These are phyloP conservation scores for Gymnocheta viridis DNA, from an alignment of 2,888 invertebrate species.

Conservation along the genomic window DNA sequence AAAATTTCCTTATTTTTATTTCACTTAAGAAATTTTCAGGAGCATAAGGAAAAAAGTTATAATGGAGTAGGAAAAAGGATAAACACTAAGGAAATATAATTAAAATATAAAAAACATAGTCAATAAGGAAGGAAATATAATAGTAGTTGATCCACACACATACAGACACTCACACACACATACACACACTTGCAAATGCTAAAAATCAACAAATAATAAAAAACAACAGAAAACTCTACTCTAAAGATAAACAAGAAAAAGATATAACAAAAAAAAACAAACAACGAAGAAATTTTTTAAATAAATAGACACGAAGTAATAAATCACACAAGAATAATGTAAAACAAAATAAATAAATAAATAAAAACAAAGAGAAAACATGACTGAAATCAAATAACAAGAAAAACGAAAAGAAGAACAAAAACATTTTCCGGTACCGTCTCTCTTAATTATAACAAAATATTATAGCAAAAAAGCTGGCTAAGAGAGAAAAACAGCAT, in stretches of 20 bases:
- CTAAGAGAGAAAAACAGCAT: neutral
- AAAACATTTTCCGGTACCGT: conserved; percentile 50
- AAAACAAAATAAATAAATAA: neutral
- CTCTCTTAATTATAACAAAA: neutral
- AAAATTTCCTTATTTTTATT: neutral
- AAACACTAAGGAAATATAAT: conserved; percentile 21
- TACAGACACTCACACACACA: neutral
- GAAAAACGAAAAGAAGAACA: neutral
- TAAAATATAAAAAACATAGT: conserved; percentile 28
- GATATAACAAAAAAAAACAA: neutral
- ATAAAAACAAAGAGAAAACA: neutral
- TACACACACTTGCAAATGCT: neutral
- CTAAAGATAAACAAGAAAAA: neutral
- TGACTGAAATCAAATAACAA: conserved; percentile 10
- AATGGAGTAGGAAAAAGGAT: neutral
- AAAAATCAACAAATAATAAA: conserved; percentile 1
- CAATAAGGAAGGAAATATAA: conserved; percentile 58
- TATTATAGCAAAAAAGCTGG: conserved; percentile 41
- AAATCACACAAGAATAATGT: conserved; percentile 8
- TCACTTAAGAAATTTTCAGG: neutral
- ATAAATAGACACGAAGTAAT: conserved; percentile 21
- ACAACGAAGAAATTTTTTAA: neutral
- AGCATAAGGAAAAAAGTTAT: neutral
- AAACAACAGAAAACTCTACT: conserved; percentile 12
- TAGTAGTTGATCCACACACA: conserved; percentile 30